Evolutionary conservation across 2,113 vertebrate genomes (phyloP), one percentile per base, ranked within the genome.

Genomic region (Ranitomeya imitator): DNA sequence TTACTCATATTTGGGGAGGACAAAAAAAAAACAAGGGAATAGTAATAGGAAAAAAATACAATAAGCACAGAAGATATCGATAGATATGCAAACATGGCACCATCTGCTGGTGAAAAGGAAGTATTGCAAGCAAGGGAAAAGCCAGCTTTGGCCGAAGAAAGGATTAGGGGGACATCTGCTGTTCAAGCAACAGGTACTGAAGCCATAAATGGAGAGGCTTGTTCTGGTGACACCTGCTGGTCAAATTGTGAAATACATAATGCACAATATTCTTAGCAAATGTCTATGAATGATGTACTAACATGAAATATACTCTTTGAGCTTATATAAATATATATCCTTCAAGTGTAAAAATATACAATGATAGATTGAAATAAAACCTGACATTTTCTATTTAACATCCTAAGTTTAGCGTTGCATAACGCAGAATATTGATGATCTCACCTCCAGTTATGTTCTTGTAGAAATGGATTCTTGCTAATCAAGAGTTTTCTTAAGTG

Each of bases 391-490:
- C 26, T 31, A 31, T 31, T 65, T 45, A 45, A 8, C 45, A 37
- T 74, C 65, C 23, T 69, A 69, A 26, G 10, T 7, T 13, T 8
- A 69, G n/a, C 4, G 23, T 69, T 12, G 11, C n/a, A 26, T 21
- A 69, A 26, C 7, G 26, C 11, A 13, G 10, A 12, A 1, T 2
- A 9, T 15, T n/a, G 21, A 78, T 78, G 0, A 59, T 6, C 79
- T 60, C 26, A 99, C 98, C 97, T 97, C 97, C 97, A 99, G 19
- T 93, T 93, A 78, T 84, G 88, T 91, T 99, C 97, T 90, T 94
- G 95, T 83, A 97, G 93, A 88, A 99, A 85, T 85, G 98, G 97
- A 93, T 99, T 99, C 91, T 96, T 96, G 59, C 26, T 90, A 15
- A 99, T 83, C 85, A 90, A 93, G 65, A 99, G 89, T 59, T 97